A percentile compares a stretch with the other conserved stretches of the same genome.
Evolutionary conservation across 2,888 invertebrate species (phyloP).

Genomic region (Suillia variegata): DNA sequence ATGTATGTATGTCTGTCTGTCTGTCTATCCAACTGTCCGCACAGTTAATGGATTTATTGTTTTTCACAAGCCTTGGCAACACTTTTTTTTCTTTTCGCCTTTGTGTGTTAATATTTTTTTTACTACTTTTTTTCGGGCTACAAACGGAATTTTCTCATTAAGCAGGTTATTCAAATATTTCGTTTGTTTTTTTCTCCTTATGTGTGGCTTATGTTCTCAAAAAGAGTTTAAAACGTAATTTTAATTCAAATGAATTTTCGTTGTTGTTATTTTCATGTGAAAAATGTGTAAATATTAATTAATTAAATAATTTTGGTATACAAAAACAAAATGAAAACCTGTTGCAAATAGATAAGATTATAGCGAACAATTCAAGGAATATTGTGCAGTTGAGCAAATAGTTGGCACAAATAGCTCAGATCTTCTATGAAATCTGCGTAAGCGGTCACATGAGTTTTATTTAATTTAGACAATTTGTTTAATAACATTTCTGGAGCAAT

Average conservation of each 20-base stretch:
- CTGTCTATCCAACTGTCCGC: slow-evolving; percentile 21
- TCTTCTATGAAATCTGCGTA: no score
- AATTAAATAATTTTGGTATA: background rate
- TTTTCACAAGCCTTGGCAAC: slow-evolving; percentile 20
- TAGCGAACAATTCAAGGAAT: slow-evolving; percentile 28
- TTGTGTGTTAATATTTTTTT: slow-evolving; percentile 16
- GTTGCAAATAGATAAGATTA: background rate
- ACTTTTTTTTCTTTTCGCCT: slow-evolving; percentile 11
- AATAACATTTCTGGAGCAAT: no score
- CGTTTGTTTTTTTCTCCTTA: background rate
- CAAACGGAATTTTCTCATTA: background rate
- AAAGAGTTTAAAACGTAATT: no score
- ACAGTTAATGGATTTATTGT: slow-evolving; percentile 45
- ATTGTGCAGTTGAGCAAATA: no score
- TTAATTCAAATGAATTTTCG: no score
- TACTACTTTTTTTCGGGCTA: no score
- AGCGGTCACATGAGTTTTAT: no score
- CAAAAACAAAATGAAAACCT: background rate
- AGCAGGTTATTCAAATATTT: background rate
- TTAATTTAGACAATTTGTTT: no score
- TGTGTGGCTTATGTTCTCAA: background rate
- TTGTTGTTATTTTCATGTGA: no score
- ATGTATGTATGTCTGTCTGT: slow-evolving; percentile 26
- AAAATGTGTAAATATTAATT: no score
- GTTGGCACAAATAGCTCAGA: no score